phyloP scores from a whole-genome alignment of 2,797 vertebrate species.

The Hypotaenidia okinawae region DNA sequence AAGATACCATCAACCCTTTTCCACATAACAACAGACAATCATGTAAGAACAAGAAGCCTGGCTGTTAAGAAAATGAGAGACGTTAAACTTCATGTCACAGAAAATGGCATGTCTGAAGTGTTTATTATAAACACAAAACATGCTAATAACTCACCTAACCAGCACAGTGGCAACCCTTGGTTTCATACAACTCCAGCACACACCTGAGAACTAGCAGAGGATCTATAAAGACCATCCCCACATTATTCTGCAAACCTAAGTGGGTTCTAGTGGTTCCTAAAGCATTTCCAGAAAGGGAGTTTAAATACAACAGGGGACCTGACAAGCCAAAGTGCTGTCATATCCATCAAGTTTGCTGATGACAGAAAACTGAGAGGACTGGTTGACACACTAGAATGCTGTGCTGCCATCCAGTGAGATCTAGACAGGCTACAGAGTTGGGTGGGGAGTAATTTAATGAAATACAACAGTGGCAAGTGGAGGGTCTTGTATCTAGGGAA shows the following conservation, averaged over 20 bases:
- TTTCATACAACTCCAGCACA: conserved; percentile 13
- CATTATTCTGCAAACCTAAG: conserved; percentile 53
- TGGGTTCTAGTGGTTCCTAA: not conserved
- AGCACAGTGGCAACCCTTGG: not conserved
- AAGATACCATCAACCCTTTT: not conserved
- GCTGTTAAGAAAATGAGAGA: conserved; percentile 5
- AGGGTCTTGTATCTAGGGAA: too few relatives aligned
- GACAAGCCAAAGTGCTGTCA: conserved; percentile 23
- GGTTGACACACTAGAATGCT: too few relatives aligned
- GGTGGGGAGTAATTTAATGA: too few relatives aligned
- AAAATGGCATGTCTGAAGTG: conserved; percentile 37
- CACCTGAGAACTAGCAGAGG: not conserved
- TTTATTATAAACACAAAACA: not conserved
- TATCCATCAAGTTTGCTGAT: not conserved
- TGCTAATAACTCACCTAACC: not conserved
- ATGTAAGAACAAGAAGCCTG: not conserved
- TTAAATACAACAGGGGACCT: conserved; percentile 44
- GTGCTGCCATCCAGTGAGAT: too few relatives aligned
- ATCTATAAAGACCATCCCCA: conserved; percentile 12
- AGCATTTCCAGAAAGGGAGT: conserved; percentile 27
- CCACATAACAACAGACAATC: not conserved
- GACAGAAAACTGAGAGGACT: too few relatives aligned
- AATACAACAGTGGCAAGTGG: too few relatives aligned
- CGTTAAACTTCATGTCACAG: not conserved
- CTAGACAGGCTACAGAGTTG: too few relatives aligned